Percentiles rank a stretch among this genome's conserved stretches.
phyloP scores from a whole-genome alignment of 2,888 invertebrate species.

The Spialia ferax region DNA sequence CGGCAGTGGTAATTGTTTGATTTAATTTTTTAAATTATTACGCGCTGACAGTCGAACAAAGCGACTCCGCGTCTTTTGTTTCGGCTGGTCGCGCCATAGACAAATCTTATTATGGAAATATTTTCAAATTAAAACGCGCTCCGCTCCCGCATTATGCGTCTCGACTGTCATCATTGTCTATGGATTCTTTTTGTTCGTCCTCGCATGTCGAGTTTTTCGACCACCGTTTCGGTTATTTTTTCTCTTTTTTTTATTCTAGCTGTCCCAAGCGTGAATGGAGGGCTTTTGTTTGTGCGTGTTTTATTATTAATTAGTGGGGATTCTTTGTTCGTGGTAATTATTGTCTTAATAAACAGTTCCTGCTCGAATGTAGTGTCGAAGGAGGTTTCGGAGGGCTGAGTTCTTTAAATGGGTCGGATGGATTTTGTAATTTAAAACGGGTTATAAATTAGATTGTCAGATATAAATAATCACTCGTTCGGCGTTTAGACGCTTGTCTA shows the following conservation, averaged over 20 bases:
- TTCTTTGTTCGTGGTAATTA: conserved; percentile 86
- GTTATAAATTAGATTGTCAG: conserved; percentile 49
- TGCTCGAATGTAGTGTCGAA: conserved; percentile 74
- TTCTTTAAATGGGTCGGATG: conserved; percentile 67
- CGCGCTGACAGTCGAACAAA: conserved; percentile 77
- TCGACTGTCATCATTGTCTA: conserved; percentile 85
- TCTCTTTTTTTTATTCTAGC: conserved; percentile 66
- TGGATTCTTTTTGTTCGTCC: conserved; percentile 81
- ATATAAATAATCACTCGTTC: conserved; percentile 28
- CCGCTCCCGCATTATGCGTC: conserved; percentile 85
- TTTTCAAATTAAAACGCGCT: conserved; percentile 85
- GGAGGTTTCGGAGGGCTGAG: conserved; percentile 73
- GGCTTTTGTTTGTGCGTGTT: conserved; percentile 83
- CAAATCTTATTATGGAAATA: conserved; percentile 87
- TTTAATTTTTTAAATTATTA: conserved; percentile 78
- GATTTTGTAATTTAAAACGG: conserved; percentile 57
- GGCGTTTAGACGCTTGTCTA: conserved; percentile 5
- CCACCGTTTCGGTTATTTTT: conserved; percentile 84
- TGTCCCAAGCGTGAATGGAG: conserved; percentile 83
- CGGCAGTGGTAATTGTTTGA: conserved; percentile 62
- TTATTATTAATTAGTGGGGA: conserved; percentile 86
- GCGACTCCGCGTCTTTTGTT: conserved; percentile 75
- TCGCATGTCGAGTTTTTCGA: conserved; percentile 86
- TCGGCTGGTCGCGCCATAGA: conserved; percentile 79
- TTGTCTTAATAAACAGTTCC: conserved; percentile 87